phyloP scores from a whole-genome alignment of 2,888 invertebrate species.

The Eledona agricola region DNA sequence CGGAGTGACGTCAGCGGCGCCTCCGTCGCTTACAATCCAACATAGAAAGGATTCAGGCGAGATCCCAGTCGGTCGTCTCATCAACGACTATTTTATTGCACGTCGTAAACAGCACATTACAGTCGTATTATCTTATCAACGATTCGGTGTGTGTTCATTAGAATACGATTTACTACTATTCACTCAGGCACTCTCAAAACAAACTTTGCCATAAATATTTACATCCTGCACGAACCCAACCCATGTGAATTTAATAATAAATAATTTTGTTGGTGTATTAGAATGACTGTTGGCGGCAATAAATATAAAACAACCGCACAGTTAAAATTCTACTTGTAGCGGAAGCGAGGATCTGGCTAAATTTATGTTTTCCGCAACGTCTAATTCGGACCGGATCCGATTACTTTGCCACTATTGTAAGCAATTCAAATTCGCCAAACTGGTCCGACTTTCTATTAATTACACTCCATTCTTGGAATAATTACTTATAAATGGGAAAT shows the following conservation, averaged over 20 bases:
- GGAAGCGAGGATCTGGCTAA: no score
- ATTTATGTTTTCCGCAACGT: no score
- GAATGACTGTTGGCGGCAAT: no score
- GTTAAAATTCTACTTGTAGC: no score
- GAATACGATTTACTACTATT: slow-evolving; percentile 22
- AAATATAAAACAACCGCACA: no score
- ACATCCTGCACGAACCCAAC: slow-evolving; percentile 27
- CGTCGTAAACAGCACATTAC: slow-evolving; percentile 23
- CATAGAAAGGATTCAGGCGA: slow-evolving; percentile 12
- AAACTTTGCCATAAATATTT: slow-evolving; percentile 32
- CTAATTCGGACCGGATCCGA: no score
- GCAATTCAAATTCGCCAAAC: no score
- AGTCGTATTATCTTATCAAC: slow-evolving; percentile 23
- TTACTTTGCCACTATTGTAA: no score
- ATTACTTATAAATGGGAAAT: no score
- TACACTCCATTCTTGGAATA: no score
- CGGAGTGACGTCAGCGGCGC: slow-evolving; percentile 17
- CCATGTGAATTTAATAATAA: no score
- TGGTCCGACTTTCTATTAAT: no score
- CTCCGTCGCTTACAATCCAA: slow-evolving; percentile 14
- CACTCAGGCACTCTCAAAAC: slow-evolving; percentile 19
- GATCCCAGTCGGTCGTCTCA: slow-evolving; percentile 15
- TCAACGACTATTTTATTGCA: slow-evolving; percentile 26
- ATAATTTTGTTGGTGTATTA: slow-evolving; percentile 8
- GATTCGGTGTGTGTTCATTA: slow-evolving; percentile 18